Base-by-base conservation (phyloP, 2,888 invertebrate species). In the Hypomecis punctinalis region DNA sequence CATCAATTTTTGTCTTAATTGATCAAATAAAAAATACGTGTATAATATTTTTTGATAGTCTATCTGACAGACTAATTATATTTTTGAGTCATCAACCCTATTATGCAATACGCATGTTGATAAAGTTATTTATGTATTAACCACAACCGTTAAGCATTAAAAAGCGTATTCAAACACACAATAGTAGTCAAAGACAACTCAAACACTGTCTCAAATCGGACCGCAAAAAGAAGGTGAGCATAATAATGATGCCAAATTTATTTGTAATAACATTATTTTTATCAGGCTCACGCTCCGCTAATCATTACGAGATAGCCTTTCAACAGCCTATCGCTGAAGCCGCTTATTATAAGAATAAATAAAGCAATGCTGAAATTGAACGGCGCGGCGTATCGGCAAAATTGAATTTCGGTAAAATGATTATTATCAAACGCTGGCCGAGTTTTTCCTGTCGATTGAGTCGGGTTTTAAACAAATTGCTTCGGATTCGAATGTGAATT, bases 401-500 rank as follows among this genome's bases (percentile, higher is more conserved):
- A 76, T 77, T 72, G 68, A 75, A 76, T 78, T 74, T 73, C 69
- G 71, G 67, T 71, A 66, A 76, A 75, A 77, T 78, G 66, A 77
- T 79, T 76, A 75, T 73, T 75, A 73, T 76, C 74, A 73, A 74
- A 74, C 75, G 68, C 66, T 54, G 67, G 66, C 65, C 70, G 68
- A 72, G 75, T 75, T 74, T 75, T 75, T 76, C 72, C 76, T 70
- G 69, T 67, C 71, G 72, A 75, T 75, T 72, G 72, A 74, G 72
- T 73, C 68, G 72, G 73, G 72, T 67, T 75, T 76, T 72, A 76
- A 75, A 76, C 69, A 76, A 79, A 77, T 76, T 76, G 76, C 74
- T 74, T 72, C n/a, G 68, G 49, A 60, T 63, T 64, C 53, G 56
- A 57, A 66, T 66, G 67, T 40, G 66, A 71, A 70, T 69, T 71